Evolutionary conservation across 2,888 invertebrate species (phyloP).

Genomic region (Drosophila maculinotata): DNA sequence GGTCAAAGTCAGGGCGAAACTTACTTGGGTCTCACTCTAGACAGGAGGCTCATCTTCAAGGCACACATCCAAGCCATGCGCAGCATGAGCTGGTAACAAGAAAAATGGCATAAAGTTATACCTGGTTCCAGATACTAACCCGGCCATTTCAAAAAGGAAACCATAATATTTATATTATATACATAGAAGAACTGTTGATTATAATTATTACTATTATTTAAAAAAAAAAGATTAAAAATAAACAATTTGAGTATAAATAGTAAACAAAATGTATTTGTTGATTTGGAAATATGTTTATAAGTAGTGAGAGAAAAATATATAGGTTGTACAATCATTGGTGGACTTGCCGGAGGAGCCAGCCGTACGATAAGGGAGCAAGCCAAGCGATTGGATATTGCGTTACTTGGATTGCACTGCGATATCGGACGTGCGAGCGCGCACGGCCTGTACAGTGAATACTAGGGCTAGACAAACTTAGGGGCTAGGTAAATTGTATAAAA

Average conservation of each 20-base stretch:
- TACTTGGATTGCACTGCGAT: constrained; percentile 1
- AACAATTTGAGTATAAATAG: constrained; percentile 22
- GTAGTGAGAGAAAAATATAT: constrained; percentile 3
- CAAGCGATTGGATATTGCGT: constrained; percentile 20
- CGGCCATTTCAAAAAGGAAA: no score
- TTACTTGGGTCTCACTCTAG: no score
- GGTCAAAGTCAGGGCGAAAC: no score
- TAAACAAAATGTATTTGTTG: constrained; percentile 23
- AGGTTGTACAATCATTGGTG: background rate
- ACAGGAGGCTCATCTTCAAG: no score
- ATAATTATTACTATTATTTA: no score
- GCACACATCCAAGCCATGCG: no score
- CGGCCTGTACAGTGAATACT: constrained; percentile 37
- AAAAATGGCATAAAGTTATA: no score
- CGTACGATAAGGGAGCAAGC: background rate
- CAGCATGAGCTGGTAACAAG: no score
- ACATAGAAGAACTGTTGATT: no score
- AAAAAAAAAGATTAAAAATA: no score
- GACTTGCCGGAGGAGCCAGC: background rate
- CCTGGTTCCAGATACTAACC: no score
- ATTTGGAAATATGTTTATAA: constrained; percentile 1
- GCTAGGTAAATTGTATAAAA: constrained; percentile 6
- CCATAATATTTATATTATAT: no score
- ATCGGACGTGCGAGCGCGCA: background rate
- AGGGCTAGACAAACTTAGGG: constrained; percentile 33